Conservation (phyloP, 1,140 invertebrate species). For the Semibalanus balanoides region DNA sequence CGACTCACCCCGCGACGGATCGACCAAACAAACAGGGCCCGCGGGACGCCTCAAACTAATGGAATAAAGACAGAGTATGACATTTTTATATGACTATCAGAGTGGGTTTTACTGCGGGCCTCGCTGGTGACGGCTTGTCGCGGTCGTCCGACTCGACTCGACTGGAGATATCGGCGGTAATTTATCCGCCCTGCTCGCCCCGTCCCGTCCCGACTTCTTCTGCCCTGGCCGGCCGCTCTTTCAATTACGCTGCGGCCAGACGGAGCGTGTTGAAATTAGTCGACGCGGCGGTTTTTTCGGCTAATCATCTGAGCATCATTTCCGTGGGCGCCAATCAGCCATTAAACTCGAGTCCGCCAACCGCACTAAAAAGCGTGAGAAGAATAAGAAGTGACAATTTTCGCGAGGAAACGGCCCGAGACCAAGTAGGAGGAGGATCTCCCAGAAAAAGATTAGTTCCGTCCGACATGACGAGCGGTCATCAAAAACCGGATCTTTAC, state of each 20-base stretch:
- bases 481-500: too few relatives aligned
- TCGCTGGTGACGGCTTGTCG: not conserved
- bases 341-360: not conserved
- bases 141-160: not conserved
- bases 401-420: not conserved
- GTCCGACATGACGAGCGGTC: too few relatives aligned
- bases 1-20: not conserved
- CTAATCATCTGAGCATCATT: not conserved
- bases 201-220: too few relatives aligned
- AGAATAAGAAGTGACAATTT: not conserved
- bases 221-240: not conserved
- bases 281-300: not conserved
- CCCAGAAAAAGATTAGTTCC: too few relatives aligned
- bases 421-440: not conserved
- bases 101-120: not conserved
- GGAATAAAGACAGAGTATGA: conserved; percentile 1
- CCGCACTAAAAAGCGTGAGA: not conserved
- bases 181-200: not conserved
- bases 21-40: not conserved
- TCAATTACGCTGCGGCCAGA: not conserved
- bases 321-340: not conserved
- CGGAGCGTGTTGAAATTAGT: not conserved
- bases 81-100: conserved; percentile 1
- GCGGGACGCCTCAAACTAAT: not conserved
- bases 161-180: not conserved